Conservation (phyloP, 2,888 invertebrate genomes). For the Chymomyza amoena region DNA sequence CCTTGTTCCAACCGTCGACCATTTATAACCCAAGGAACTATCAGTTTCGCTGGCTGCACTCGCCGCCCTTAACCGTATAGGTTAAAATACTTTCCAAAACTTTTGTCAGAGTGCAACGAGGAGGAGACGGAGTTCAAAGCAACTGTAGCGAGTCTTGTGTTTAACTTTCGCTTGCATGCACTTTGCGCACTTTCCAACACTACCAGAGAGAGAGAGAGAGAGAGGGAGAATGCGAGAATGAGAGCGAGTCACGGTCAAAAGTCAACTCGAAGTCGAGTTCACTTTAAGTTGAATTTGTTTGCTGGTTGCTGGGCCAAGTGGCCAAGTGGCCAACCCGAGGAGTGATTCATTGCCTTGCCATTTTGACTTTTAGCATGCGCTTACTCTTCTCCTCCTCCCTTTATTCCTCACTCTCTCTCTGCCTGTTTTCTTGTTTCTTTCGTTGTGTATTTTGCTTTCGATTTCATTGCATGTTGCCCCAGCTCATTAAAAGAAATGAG, state of each 20-base stretch:
- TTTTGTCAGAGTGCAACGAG: background rate
- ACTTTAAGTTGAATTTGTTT: conserved; percentile 73
- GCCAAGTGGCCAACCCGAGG: conserved; percentile 26
- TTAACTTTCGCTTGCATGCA: conserved; percentile 72
- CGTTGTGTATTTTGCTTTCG: conserved; percentile 44
- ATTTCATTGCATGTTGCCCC: conserved; percentile 38
- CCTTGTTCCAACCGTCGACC: conserved; percentile 39
- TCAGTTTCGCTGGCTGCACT: conserved; percentile 48
- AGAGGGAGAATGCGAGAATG: background rate
- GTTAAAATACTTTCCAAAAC: background rate
- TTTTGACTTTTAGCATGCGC: conserved; percentile 60
- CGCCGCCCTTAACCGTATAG: conserved; percentile 27
- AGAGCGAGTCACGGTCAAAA: conserved; percentile 54
- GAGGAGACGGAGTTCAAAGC: background rate
- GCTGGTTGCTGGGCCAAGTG: conserved; percentile 62
- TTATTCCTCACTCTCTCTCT: background rate
- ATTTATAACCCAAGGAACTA: conserved; percentile 65
- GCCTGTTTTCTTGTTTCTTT: background rate
- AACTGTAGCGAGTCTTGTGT: conserved; percentile 34
- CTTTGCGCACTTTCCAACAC: conserved; percentile 54
- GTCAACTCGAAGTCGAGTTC: conserved; percentile 73
- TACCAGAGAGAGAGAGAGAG: background rate
- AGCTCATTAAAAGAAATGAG: conserved; percentile 45
- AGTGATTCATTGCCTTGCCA: conserved; percentile 73
- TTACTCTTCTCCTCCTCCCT: background rate